Conservation (phyloP, 2,797 vertebrate genomes). For the Tachyglossus aculeatus region DNA sequence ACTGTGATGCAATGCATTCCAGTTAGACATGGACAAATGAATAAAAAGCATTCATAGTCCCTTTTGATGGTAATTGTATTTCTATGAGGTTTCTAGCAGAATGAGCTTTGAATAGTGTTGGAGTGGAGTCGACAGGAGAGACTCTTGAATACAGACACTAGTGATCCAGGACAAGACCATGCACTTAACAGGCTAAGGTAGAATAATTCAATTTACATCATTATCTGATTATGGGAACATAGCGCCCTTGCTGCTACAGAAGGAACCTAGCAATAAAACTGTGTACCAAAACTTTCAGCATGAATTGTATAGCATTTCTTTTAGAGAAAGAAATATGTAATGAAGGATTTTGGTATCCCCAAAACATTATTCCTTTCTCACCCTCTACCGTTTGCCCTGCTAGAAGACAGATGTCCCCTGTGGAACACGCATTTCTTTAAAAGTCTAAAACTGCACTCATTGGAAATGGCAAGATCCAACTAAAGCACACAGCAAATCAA, state of each 20-base stretch:
- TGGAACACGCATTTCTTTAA: slow-evolving; percentile 26
- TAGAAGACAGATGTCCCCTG: slow-evolving; percentile 19
- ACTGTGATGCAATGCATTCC: slow-evolving; percentile 29
- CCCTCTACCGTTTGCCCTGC: slow-evolving; percentile 2
- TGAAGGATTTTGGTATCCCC: not conserved
- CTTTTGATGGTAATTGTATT: not conserved
- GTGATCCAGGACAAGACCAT: slow-evolving; percentile 33
- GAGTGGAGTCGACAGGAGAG: slow-evolving; percentile 62
- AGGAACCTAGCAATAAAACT: slow-evolving; percentile 7
- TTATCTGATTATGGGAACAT: slow-evolving; percentile 13
- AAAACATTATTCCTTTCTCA: slow-evolving; percentile 21
- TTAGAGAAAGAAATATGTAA: slow-evolving; percentile 28
- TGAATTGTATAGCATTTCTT: slow-evolving; percentile 4
- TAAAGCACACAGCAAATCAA: slow-evolving; percentile 1
- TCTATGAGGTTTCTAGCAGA: slow-evolving; percentile 38
- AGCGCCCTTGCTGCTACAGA: slow-evolving; percentile 14
- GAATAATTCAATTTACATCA: slow-evolving; percentile 9
- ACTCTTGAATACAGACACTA: slow-evolving; percentile 44
- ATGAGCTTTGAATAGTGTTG: slow-evolving; percentile 39
- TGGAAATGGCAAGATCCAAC: slow-evolving; percentile 14
- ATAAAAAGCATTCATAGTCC: slow-evolving; percentile 17
- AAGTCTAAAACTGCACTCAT: slow-evolving; percentile 16
- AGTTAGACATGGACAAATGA: slow-evolving; percentile 37
- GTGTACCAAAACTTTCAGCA: slow-evolving; percentile 6
- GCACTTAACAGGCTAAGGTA: slow-evolving; percentile 18